Conservation (phyloP, 1,140 invertebrate genomes). For the Hypothenemus hampei region DNA sequence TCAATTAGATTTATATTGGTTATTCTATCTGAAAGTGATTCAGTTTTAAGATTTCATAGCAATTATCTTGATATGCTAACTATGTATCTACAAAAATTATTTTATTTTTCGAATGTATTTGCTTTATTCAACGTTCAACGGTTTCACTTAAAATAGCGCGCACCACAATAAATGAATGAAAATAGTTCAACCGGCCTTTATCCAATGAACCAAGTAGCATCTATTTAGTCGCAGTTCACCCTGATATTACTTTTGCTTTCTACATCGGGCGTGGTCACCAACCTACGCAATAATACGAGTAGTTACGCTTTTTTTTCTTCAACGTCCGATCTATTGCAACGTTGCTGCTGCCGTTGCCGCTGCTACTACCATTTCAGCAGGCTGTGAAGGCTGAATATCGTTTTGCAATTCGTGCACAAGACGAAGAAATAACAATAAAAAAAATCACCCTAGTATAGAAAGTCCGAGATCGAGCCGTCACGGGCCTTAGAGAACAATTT, state of each 20-base stretch:
- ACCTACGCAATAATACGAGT: slow-evolving; percentile 25
- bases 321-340: slow-evolving; percentile 16
- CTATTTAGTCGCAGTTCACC: slow-evolving; percentile 22
- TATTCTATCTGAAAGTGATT: too few relatives aligned
- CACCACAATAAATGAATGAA: too few relatives aligned
- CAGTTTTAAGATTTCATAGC: too few relatives aligned
- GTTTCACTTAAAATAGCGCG: too few relatives aligned
- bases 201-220: slow-evolving; percentile 12
- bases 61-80: too few relatives aligned
- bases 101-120: too few relatives aligned
- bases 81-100: too few relatives aligned
- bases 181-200: slow-evolving; percentile 13
- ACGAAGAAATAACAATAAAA: not conserved
- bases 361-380: slow-evolving; percentile 23
- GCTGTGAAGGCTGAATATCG: slow-evolving; percentile 24
- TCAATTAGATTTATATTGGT: too few relatives aligned
- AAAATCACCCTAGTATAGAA: slow-evolving; percentile 23
- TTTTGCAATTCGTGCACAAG: slow-evolving; percentile 12
- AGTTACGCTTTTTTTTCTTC: slow-evolving; percentile 24
- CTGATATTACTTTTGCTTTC: slow-evolving; percentile 26
- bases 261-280: slow-evolving; percentile 18
- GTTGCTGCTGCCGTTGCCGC: too few relatives aligned
- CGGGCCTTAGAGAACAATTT: slow-evolving; percentile 6
- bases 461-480: slow-evolving; percentile 16
- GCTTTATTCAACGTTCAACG: too few relatives aligned